Percentiles rank a stretch among this genome's conserved stretches.
Evolutionary conservation across 1,140 invertebrate genomes (phyloP).

Genomic region (Lineus longissimus): DNA sequence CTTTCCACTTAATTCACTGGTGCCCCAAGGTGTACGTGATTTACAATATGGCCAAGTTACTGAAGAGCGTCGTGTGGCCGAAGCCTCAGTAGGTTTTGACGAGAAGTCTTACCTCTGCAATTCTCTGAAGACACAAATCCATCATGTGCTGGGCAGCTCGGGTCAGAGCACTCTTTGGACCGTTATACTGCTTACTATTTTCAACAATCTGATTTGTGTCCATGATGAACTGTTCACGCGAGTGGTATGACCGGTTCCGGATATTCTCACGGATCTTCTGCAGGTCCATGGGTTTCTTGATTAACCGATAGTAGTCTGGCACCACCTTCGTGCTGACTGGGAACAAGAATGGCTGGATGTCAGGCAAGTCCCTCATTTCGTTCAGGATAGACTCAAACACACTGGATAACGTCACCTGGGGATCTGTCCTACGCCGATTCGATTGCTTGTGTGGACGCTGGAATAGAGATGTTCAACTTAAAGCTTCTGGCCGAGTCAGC

Average conservation of each 20-base stretch:
- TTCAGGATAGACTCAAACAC: slow-evolving; percentile 90
- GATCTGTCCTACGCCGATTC: slow-evolving; percentile 92
- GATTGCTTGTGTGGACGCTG: slow-evolving; percentile 75
- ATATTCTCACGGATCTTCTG: slow-evolving; percentile 93
- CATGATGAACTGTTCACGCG: slow-evolving; percentile 85
- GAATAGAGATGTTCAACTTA: slow-evolving; percentile 9
- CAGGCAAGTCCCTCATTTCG: slow-evolving; percentile 86
- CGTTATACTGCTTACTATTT: slow-evolving; percentile 92
- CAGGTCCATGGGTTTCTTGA: slow-evolving; percentile 92
- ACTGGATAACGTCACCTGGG: slow-evolving; percentile 88
- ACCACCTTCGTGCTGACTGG: slow-evolving; percentile 91
- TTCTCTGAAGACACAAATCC: slow-evolving; percentile 68
- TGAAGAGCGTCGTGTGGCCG: too few relatives aligned
- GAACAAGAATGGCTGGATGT: slow-evolving; percentile 85
- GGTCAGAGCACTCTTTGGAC: slow-evolving; percentile 77
- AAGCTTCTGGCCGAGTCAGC: too few relatives aligned
- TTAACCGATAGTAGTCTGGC: slow-evolving; percentile 89
- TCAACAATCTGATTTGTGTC: slow-evolving; percentile 96
- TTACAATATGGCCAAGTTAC: too few relatives aligned
- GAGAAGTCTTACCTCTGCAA: slow-evolving; percentile 40
- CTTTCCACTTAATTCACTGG: too few relatives aligned
- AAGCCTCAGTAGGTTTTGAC: too few relatives aligned
- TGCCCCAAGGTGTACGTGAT: too few relatives aligned
- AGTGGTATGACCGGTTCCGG: slow-evolving; percentile 87
- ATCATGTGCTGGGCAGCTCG: slow-evolving; percentile 83